Evolutionary conservation across 2,113 vertebrate genomes (phyloP).

Genomic region (Toxostoma redivivum): DNA sequence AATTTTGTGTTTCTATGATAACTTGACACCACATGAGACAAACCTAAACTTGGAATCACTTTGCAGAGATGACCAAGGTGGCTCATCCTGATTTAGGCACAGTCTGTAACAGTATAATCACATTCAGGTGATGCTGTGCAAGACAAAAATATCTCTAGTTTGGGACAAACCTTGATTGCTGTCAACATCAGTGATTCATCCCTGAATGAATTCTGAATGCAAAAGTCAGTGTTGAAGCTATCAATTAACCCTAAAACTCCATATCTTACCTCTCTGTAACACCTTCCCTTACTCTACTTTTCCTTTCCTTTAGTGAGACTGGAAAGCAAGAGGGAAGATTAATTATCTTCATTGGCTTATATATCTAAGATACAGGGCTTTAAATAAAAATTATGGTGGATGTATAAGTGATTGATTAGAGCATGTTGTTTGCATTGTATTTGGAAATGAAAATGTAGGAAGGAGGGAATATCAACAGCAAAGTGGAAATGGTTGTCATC

Average conservation of each 20-base stretch:
- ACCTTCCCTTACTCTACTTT: not conserved
- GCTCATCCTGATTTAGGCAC: not conserved
- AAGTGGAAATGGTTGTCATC: slow-evolving; percentile 40
- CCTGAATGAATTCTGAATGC: not conserved
- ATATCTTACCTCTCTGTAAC: not conserved
- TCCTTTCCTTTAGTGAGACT: not conserved
- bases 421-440: slow-evolving; percentile 23
- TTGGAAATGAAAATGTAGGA: slow-evolving; percentile 47
- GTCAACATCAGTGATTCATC: not conserved
- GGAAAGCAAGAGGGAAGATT: not conserved
- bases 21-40: not conserved
- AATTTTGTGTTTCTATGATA: not conserved
- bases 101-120: not conserved
- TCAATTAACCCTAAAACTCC: not conserved
- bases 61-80: not conserved
- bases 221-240: not conserved
- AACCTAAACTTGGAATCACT: not conserved
- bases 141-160: not conserved
- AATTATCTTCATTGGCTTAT: not conserved
- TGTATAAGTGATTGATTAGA: slow-evolving; percentile 42
- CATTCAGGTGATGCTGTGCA: not conserved
- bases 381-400: slow-evolving; percentile 19
- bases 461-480: slow-evolving; percentile 17
- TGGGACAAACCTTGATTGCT: not conserved
- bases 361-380: not conserved